Evolutionary conservation across 2,888 invertebrate genomes (phyloP).

Genomic region (Lasioglossum villosulum): DNA sequence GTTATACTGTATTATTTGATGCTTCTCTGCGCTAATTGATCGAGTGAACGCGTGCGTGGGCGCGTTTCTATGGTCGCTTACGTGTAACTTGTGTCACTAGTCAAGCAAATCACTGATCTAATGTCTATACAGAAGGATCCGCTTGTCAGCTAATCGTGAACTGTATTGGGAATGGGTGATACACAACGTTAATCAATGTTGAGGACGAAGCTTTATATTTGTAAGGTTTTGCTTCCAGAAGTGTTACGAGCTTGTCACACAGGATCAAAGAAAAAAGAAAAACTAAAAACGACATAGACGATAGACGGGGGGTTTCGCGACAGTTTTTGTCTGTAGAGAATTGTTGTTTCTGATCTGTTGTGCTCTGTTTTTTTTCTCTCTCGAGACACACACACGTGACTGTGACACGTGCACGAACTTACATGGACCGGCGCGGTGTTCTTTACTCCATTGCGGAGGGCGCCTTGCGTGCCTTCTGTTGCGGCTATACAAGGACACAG

Average conservation of each 20-base stretch:
- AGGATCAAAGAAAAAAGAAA: slow-evolving; percentile 36
- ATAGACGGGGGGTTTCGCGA: slow-evolving; percentile 25
- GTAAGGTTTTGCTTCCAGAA: slow-evolving; percentile 30
- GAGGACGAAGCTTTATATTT: slow-evolving; percentile 59
- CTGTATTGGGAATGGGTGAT: slow-evolving; percentile 38
- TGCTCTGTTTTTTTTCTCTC: slow-evolving; percentile 21
- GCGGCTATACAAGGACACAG: slow-evolving; percentile 83
- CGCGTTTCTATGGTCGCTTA: neutral
- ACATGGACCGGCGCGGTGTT: slow-evolving; percentile 83
- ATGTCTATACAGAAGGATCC: slow-evolving; percentile 24
- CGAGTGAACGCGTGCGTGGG: neutral
- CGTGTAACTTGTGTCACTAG: slow-evolving; percentile 9
- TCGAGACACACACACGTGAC: slow-evolving; percentile 60
- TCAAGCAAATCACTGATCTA: slow-evolving; percentile 37
- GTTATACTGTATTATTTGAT: neutral
- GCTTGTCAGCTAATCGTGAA: slow-evolving; percentile 28
- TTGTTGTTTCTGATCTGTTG: slow-evolving; percentile 35
- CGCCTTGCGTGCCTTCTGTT: slow-evolving; percentile 84
- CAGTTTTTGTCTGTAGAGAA: slow-evolving; percentile 30
- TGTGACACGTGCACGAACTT: slow-evolving; percentile 80
- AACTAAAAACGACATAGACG: slow-evolving; percentile 20
- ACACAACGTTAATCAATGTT: slow-evolving; percentile 65
- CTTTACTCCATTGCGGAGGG: slow-evolving; percentile 84
- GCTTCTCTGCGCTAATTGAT: neutral
- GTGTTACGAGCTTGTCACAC: slow-evolving; percentile 66